phyloP scores from a whole-genome alignment of 1,140 invertebrate species.

The Centruroides vittatus region DNA sequence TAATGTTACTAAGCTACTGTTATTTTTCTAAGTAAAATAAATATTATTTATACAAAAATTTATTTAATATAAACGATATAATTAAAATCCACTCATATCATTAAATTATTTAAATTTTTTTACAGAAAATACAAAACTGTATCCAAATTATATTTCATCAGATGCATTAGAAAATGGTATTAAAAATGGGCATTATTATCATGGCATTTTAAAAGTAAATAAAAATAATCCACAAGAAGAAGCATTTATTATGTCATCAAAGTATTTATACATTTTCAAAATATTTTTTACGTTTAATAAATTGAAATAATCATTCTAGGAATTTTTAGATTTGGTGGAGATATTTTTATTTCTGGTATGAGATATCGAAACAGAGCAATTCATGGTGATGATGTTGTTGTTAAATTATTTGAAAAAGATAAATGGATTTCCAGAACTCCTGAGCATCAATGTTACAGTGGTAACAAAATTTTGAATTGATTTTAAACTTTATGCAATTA shows the following conservation, averaged over 20 bases:
- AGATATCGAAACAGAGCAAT: conserved; percentile 31
- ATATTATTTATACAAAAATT: too few relatives aligned
- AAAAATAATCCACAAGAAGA: conserved; percentile 25
- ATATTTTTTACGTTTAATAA: background rate
- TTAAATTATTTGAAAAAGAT: conserved; percentile 25
- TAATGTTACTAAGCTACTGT: too few relatives aligned
- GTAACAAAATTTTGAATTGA: too few relatives aligned
- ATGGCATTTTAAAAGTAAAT: conserved; percentile 27
- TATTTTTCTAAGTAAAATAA: too few relatives aligned
- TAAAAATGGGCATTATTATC: conserved; percentile 24
- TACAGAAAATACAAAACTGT: conserved; percentile 15
- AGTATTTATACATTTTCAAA: conserved; percentile 15
- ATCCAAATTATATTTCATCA: conserved; percentile 23
- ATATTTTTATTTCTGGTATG: conserved; percentile 30
- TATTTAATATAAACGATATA: too few relatives aligned
- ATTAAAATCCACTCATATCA: too few relatives aligned
- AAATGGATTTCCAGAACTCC: conserved; percentile 22
- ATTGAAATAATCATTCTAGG: background rate
- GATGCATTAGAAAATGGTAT: conserved; percentile 25
- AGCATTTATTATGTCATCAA: conserved; percentile 25
- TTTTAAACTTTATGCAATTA: too few relatives aligned
- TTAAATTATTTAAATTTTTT: too few relatives aligned
- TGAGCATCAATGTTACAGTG: too few relatives aligned
- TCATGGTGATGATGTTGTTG: conserved; percentile 33
- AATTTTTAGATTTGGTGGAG: conserved; percentile 10